phyloP scores from a whole-genome alignment of 2,888 invertebrate genomes.

The Amiota communis region DNA sequence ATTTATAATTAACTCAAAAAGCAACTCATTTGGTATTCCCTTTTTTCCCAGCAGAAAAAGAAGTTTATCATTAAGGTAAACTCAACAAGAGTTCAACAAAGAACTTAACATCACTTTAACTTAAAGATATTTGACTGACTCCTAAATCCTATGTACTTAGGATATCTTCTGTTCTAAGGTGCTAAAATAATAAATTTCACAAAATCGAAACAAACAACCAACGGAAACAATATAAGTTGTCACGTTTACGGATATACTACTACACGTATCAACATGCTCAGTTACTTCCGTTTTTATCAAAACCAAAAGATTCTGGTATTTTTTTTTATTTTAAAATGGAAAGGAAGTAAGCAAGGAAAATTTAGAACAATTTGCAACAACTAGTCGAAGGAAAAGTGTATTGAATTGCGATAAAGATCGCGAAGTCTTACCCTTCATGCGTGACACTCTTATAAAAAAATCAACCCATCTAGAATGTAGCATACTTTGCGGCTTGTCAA shows the following conservation, averaged over 20 bases:
- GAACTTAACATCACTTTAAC: constrained; percentile 51
- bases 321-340: not conserved
- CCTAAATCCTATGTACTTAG: constrained; percentile 15
- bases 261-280: constrained; percentile 67
- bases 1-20: constrained; percentile 67
- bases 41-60: not conserved
- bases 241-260: constrained; percentile 66
- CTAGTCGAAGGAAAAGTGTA: constrained; percentile 67
- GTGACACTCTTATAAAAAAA: constrained; percentile 32
- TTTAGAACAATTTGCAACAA: not conserved
- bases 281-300: constrained; percentile 59
- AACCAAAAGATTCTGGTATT: no score
- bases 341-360: constrained; percentile 45
- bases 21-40: constrained; percentile 27
- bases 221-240: constrained; percentile 68
- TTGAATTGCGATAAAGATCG: constrained; percentile 71
- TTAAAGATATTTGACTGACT: no score
- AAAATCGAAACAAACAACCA: constrained; percentile 44
- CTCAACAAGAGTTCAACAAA: constrained; percentile 31
- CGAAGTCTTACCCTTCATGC: constrained; percentile 55
- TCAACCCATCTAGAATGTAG: constrained; percentile 48
- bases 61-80: constrained; percentile 16
- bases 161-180: constrained; percentile 46
- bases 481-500: constrained; percentile 68
- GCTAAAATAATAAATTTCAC: constrained; percentile 36